These are phyloP conservation scores for Drosophila acutilabella DNA, from an alignment of 2,888 invertebrate species.

Conservation along the genomic window DNA sequence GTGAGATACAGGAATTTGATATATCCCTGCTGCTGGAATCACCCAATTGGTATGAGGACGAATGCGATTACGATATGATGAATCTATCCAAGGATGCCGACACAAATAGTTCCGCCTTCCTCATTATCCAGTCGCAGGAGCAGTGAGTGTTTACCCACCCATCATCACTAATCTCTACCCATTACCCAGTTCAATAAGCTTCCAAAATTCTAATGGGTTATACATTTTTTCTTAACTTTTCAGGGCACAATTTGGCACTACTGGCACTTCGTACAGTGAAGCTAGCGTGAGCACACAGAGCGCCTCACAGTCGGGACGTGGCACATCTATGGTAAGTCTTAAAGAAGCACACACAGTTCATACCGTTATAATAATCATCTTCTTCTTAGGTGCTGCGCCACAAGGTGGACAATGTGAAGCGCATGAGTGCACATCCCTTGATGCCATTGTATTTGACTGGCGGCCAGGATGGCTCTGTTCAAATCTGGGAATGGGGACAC, in stretches of 20 bases:
- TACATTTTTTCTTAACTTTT: not conserved
- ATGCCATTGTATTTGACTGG: constrained; percentile 98
- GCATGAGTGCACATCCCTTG: constrained; percentile 98
- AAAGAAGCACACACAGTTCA: too few species aligned
- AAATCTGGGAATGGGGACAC: constrained; percentile 99
- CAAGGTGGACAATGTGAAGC: constrained; percentile 96
- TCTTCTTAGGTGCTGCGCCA: constrained; percentile 94
- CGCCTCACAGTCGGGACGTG: constrained; percentile 91
- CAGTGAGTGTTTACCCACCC: constrained; percentile 67
- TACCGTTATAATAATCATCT: too few species aligned
- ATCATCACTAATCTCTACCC: not conserved
- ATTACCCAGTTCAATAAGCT: not conserved
- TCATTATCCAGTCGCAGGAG: constrained; percentile 92
- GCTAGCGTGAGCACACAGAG: constrained; percentile 72
- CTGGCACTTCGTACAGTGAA: constrained; percentile 66
- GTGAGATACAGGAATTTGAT: constrained; percentile 99
- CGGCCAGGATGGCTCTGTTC: constrained; percentile 97
- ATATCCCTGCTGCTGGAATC: constrained; percentile 95
- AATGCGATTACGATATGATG: constrained; percentile 98
- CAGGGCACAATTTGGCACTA: constrained; percentile 69
- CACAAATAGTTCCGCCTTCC: constrained; percentile 88
- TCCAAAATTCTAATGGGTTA: not conserved
- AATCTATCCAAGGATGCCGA: constrained; percentile 92
- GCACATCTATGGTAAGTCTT: constrained; percentile 95
- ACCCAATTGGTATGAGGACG: constrained; percentile 97